Conservation (phyloP, 37 sponge, comb jelly and placozoan genomes). For the Oopsacas minuta region DNA sequence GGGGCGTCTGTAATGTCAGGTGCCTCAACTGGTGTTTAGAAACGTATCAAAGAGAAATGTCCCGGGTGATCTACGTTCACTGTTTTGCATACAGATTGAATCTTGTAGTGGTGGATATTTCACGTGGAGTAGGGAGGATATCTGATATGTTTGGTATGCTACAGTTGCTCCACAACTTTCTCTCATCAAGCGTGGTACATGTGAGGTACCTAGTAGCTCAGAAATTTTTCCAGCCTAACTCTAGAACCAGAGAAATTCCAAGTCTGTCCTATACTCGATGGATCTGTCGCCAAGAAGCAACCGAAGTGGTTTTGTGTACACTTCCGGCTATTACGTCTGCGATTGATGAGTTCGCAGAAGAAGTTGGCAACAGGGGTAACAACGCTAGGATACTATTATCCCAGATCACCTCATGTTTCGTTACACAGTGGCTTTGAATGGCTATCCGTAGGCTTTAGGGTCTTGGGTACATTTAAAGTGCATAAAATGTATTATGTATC, state of each 20-base stretch:
- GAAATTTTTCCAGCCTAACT: not conserved
- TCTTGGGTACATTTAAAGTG: too few relatives aligned
- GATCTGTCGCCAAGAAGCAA: constrained; percentile 23
- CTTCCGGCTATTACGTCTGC: not conserved
- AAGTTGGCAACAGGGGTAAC: not conserved
- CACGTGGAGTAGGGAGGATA: not conserved
- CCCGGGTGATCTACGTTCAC: not conserved
- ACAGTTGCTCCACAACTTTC: not conserved
- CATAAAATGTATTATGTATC: too few relatives aligned
- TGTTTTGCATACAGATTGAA: not conserved
- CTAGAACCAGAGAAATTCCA: constrained; percentile 21
- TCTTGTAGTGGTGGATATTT: not conserved
- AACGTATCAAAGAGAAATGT: constrained; percentile 7
- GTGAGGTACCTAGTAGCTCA: not conserved
- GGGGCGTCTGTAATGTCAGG: constrained; percentile 5
- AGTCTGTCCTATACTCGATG: constrained; percentile 25
- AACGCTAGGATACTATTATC: not conserved
- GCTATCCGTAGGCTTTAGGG: too few relatives aligned
- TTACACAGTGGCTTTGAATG: too few relatives aligned
- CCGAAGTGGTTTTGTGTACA: not conserved
- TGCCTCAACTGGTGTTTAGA: not conserved
- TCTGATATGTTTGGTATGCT: not conserved
- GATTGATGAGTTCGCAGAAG: not conserved
- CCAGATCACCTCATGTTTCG: not conserved
- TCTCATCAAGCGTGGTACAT: not conserved